Conservation (phyloP, 1,140 invertebrate genomes). For the Agrypnia vestita region DNA sequence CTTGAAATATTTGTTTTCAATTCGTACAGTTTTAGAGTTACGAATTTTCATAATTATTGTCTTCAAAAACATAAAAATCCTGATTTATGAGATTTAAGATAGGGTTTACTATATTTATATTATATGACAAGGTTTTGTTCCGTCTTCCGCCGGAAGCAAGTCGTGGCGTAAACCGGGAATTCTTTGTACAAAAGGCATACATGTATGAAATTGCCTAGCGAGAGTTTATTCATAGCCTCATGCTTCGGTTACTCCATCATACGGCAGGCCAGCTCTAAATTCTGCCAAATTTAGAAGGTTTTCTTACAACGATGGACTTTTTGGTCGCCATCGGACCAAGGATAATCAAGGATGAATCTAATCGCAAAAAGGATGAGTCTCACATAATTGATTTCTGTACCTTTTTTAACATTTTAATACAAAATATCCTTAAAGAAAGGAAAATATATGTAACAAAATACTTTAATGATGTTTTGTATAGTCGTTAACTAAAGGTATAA, state of each 20-base stretch:
- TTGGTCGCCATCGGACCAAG: constrained; percentile 2
- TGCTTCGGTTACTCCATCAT: constrained; percentile 50
- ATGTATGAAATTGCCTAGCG: constrained; percentile 55
- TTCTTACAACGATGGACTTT: constrained; percentile 1
- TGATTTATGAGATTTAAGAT: neutral
- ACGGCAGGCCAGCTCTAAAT: constrained; percentile 46
- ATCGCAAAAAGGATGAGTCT: constrained; percentile 1
- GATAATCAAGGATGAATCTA: constrained; percentile 10
- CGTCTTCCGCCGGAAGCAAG: constrained; percentile 9
- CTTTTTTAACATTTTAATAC: too few species aligned
- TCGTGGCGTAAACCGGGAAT: neutral
- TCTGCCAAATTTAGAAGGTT: constrained; percentile 45
- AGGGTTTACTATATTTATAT: neutral
- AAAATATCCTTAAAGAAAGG: too few species aligned
- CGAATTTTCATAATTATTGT: too few species aligned
- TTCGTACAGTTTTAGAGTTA: too few species aligned
- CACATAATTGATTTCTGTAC: too few species aligned
- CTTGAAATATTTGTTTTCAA: too few species aligned
- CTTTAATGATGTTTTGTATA: too few species aligned
- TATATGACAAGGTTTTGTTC: constrained; percentile 15
- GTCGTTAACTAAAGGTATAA: too few species aligned
- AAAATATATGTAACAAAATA: too few species aligned
- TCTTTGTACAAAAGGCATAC: constrained; percentile 50
- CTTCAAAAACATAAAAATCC: too few species aligned
- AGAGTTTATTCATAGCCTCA: constrained; percentile 53